Conservation (phyloP, 53 echinoderm and acorn worm species). For the Hippasteria phrygiana region DNA sequence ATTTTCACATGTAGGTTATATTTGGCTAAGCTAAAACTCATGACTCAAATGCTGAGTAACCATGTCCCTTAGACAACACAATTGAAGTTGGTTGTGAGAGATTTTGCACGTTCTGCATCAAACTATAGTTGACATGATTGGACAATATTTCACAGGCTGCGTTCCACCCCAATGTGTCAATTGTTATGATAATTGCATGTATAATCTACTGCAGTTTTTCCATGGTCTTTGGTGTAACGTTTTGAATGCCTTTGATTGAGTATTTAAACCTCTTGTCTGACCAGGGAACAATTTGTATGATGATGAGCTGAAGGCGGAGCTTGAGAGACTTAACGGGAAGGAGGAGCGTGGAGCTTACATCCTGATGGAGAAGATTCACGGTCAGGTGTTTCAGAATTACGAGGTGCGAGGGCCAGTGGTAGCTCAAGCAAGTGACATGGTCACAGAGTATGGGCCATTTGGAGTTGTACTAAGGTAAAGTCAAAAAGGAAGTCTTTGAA, state of each 20-base stretch:
- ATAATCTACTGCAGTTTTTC: background rate
- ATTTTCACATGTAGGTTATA: too few species aligned
- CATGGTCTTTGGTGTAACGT: background rate
- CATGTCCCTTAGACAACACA: too few species aligned
- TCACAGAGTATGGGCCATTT: slow-evolving; percentile 90
- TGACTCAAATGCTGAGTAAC: too few species aligned
- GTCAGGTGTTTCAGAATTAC: slow-evolving; percentile 79
- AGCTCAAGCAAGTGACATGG: slow-evolving; percentile 39
- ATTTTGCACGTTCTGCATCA: too few species aligned
- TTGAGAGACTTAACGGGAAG: slow-evolving; percentile 71
- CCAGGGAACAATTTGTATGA: slow-evolving; percentile 91
- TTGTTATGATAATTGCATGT: too few species aligned
- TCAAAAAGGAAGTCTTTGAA: background rate
- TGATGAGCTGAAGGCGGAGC: slow-evolving; percentile 68
- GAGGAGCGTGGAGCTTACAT: slow-evolving; percentile 81
- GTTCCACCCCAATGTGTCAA: too few species aligned
- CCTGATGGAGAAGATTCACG: slow-evolving; percentile 89
- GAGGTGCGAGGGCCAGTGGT: slow-evolving; percentile 20
- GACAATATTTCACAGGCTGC: too few species aligned
- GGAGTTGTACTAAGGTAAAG: slow-evolving; percentile 82
- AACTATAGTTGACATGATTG: too few species aligned
- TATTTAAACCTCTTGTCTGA: background rate
- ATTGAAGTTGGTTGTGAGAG: too few species aligned
- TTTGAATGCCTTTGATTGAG: background rate
- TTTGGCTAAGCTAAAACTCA: too few species aligned